Percentiles rank a stretch among this genome's conserved stretches.
Evolutionary conservation across 2,113 vertebrate species (phyloP).

Genomic region (Seriola rivoliana): DNA sequence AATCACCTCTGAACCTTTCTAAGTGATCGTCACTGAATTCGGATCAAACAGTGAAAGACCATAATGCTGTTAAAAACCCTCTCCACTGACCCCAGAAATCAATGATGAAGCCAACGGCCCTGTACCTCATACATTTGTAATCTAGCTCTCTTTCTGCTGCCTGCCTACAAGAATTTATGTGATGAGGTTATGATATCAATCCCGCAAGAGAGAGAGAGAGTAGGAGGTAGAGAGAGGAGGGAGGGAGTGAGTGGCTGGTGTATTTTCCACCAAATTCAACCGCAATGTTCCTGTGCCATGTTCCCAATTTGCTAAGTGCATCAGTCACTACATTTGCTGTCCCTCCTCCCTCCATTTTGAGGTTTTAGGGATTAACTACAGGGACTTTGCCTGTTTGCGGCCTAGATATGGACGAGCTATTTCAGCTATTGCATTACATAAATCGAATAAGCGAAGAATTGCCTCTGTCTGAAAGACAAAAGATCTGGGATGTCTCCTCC

Average conservation of each 20-base stretch:
- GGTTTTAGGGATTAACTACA: constrained; percentile 8
- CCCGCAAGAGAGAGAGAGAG: background rate
- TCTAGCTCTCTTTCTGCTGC: constrained; percentile 10
- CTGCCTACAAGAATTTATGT: constrained; percentile 5
- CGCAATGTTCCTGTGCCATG: constrained; percentile 26
- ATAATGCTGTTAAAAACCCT: background rate
- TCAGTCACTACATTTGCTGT: constrained; percentile 55
- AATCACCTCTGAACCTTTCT: background rate
- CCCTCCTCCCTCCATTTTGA: background rate
- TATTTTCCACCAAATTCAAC: background rate
- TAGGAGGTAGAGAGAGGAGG: background rate
- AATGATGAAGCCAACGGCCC: background rate
- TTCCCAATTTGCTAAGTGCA: constrained; percentile 68
- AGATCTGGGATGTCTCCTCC: constrained; percentile 21
- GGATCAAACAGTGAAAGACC: background rate
- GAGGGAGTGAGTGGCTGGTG: background rate
- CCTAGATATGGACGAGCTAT: constrained; percentile 44
- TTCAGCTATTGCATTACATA: constrained; percentile 46
- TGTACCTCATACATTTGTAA: constrained; percentile 41
- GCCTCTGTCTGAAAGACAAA: background rate
- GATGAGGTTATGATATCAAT: constrained; percentile 47
- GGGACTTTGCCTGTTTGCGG: constrained; percentile 6
- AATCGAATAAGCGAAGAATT: constrained; percentile 55
- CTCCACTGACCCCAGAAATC: constrained; percentile 9
- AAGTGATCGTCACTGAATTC: background rate